Conservation (phyloP, 2,797 vertebrate species). For the Falco concolor region DNA sequence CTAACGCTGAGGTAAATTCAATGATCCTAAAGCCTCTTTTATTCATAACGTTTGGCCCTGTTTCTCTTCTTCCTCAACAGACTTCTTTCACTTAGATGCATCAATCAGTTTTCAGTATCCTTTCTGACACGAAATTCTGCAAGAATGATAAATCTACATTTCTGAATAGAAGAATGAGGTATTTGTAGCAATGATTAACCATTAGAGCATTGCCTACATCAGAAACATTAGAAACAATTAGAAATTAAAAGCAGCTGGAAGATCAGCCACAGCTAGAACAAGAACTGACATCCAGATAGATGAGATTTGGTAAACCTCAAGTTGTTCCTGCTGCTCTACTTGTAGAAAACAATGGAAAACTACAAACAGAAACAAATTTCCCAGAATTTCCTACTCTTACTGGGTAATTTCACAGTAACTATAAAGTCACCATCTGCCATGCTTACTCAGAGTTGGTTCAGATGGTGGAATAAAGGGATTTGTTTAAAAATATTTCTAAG, state of each 20-base stretch:
- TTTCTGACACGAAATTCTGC: not conserved
- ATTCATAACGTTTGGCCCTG: not conserved
- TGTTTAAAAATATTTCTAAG: constrained; percentile 12
- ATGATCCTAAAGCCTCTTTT: not conserved
- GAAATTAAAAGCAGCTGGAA: not conserved
- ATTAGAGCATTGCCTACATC: not conserved
- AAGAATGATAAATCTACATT: not conserved
- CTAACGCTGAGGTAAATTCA: not conserved
- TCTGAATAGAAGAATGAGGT: not conserved
- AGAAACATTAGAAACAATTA: not conserved
- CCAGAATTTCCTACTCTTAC: not conserved
- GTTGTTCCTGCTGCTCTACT: not conserved
- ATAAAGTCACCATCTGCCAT: constrained; percentile 25
- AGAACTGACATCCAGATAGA: not conserved
- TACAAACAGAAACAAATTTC: constrained; percentile 15
- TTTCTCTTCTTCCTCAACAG: not conserved
- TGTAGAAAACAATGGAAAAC: constrained; percentile 24
- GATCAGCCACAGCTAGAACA: not conserved
- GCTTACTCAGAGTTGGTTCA: not conserved
- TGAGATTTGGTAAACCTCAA: not conserved
- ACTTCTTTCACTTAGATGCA: not conserved
- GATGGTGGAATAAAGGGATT: not conserved
- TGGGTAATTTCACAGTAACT: not conserved
- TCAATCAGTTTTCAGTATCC: not conserved
- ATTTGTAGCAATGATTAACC: not conserved